Evolutionary conservation across 1,140 invertebrate genomes (phyloP), one percentile per base, ranked within the genome.

Genomic region (Mylabris phalerata): DNA sequence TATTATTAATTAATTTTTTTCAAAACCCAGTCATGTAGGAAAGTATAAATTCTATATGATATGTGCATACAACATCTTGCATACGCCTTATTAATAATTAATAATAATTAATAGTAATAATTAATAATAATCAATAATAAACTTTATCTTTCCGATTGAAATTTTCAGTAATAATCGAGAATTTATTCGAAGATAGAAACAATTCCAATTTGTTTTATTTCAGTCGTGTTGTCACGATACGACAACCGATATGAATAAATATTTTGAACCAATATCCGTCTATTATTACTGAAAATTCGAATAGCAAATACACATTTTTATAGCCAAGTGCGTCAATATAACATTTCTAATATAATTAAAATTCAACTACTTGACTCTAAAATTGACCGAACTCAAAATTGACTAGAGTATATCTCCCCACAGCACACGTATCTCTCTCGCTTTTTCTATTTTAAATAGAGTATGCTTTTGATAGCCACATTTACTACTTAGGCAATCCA

Each of bases 301-400:
- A 9, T 44, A 26, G 47, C 39, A 50, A 52, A 39, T 48, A 60
- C 32, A 2, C 19, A 48, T 47, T 59, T 52, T 50, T 44, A 57
- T 58, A 61, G 56, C 51, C 48, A 26, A 55, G 62, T 64, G 62
- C 55, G 42, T 56, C 46, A 52, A 55, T 50, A 62, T 62, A 64
- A 64, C 59, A 60, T 61, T 50, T 57, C 58, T 58, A 58, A 49
- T 50, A 59, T 55, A 62, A 62, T 62, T 65, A 58, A 56, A 62
- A 62, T 65, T 65, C 57, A 59, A 52, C 60, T 60, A 62, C 63
- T 62, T 47, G 48, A 51, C 52, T 61, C 71, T 73, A 72, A 71
- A 73, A 73, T 73, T 73, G 71, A 73, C 71, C 61, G 67, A 73
- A 73, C 69, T 67, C 55, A 73, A 73, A 73, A 73, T 73, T 73